A percentile compares a stretch with the other conserved stretches of the same genome.
These are phyloP conservation scores for mouse (Mus musculus) DNA, from an alignment of 2,113 vertebrate genomes.

Conservation along the genomic window GRCm39 chr12:81193001-81193500, in stretches of 20 bases:
- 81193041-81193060: not conserved
- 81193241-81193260: constrained; percentile 85
- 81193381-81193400: constrained; percentile 88
- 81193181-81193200: constrained; percentile 91
- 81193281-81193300: constrained; percentile 87
- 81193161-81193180: constrained; percentile 91
- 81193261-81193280: constrained; percentile 83
- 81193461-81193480: constrained; percentile 89
- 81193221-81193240: constrained; percentile 88
- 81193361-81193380: constrained; percentile 88
- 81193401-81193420: constrained; percentile 87
- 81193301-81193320: constrained; percentile 85
- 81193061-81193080: constrained; percentile 67
- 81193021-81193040: not conserved
- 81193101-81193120: constrained; percentile 83
- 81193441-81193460: constrained; percentile 91
- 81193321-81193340: constrained; percentile 88
- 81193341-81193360: constrained; percentile 88
- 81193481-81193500: constrained; percentile 89
- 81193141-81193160: constrained; percentile 87
- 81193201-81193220: constrained; percentile 92
- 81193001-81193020: not conserved
- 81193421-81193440: constrained; percentile 93
- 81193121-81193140: constrained; percentile 85
- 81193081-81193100: constrained; percentile 80